Base-by-base conservation (phyloP, 2,888 invertebrate species). In the Aproaerema taeniolella region DNA sequence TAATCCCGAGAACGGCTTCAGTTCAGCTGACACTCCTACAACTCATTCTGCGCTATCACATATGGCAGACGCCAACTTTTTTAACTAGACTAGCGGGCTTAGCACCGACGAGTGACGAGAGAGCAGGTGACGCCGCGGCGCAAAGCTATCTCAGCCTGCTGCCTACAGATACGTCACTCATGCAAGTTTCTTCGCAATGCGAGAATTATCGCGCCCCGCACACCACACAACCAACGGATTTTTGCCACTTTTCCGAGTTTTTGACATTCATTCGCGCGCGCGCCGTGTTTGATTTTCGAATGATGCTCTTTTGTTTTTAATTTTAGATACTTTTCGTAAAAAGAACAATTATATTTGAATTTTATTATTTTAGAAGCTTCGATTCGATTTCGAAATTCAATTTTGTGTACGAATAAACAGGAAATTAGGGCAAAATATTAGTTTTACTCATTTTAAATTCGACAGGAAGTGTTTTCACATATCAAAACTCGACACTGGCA, bases 121-220 rank as follows among this genome's bases (percentile, higher is more conserved):
- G 67, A 53, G 30, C 24, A 6, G 13, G 24, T 33, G 20, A 33
- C 25, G 15, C 26, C 26, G 26, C 30, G 35, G 11, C 24, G n/a
- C 5, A 53, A 53, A 63, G 56, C 52, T 64, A 69, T 74, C 67
- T 59, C 61, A 17, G 67, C 63, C 76, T 77, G 79, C 64, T 60
- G 48, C 53, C 53, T 54, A 43, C 53, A 60, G 82, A 82, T 82
- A 83, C 62, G 81, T 82, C 82, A 79, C 70, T 81, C 81, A 77
- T 72, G 58, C 61, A 69, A 80, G 73, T 79, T 75, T 70, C 67
- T 73, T 70, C 57, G 38, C 57, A 55, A 58, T 55, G 49, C 49
- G 49, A 51, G 60, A 68, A 63, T 63, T 62, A 59, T 62, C 61
- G 53, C 58, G 39, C 40, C 42, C 44, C 33, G 37, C 49, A 65